These are phyloP conservation scores for Catostomus latipinnis DNA, from an alignment of 2,797 vertebrate species.

Conservation along the genomic window DNA sequence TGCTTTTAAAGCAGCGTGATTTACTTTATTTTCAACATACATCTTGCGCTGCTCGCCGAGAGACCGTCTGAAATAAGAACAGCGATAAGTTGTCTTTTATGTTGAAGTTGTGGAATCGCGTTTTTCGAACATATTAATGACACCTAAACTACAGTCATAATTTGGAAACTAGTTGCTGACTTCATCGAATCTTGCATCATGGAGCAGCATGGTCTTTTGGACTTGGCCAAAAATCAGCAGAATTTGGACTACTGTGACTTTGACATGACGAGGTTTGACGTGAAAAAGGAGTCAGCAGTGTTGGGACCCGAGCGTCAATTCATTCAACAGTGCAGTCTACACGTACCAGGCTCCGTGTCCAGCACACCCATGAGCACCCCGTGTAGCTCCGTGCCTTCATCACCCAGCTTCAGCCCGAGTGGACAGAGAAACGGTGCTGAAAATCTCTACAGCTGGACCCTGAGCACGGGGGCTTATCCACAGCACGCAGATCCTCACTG, in stretches of 20 bases:
- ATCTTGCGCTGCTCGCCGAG: slow-evolving; percentile 4
- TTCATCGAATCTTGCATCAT: slow-evolving; percentile 28
- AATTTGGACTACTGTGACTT: slow-evolving; percentile 95
- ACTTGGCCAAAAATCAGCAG: slow-evolving; percentile 88
- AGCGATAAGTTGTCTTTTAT: too few species aligned
- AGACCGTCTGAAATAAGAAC: slow-evolving; percentile 2
- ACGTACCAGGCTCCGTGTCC: slow-evolving; percentile 92
- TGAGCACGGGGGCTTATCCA: slow-evolving; percentile 86
- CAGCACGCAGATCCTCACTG: slow-evolving; percentile 93
- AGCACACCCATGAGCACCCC: slow-evolving; percentile 96
- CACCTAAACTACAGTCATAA: neutral
- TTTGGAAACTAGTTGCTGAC: slow-evolving; percentile 2
- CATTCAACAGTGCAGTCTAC: slow-evolving; percentile 87
- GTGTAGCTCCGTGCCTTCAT: slow-evolving; percentile 95
- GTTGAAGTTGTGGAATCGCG: too few species aligned
- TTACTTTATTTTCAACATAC: slow-evolving; percentile 38
- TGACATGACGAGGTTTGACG: slow-evolving; percentile 96
- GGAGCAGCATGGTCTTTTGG: slow-evolving; percentile 66
- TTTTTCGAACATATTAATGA: slow-evolving; percentile 11
- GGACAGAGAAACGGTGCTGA: slow-evolving; percentile 92
- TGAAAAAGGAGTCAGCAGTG: slow-evolving; percentile 90
- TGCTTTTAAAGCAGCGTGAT: slow-evolving; percentile 44
- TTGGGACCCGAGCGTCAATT: slow-evolving; percentile 87
- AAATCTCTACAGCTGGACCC: slow-evolving; percentile 91
- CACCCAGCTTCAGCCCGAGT: slow-evolving; percentile 91